phyloP scores from a whole-genome alignment of 1,140 invertebrate genomes.

The Helicoverpa armigera region DNA sequence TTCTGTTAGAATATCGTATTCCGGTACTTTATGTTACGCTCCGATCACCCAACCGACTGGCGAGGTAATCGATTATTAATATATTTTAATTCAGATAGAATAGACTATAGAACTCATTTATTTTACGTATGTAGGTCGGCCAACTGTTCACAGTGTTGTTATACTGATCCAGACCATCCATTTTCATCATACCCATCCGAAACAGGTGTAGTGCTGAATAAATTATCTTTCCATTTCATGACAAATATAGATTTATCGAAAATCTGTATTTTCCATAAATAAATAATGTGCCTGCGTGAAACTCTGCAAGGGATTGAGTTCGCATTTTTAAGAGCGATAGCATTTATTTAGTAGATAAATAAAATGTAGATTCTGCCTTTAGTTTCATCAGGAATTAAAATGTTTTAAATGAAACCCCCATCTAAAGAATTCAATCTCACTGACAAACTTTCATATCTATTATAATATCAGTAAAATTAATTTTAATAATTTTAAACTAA shows the following conservation, averaged over 20 bases:
- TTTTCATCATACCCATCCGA: constrained; percentile 19
- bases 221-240: neutral
- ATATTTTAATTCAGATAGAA: neutral
- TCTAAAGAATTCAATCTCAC: too few species aligned
- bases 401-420: too few species aligned
- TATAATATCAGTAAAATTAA: too few species aligned
- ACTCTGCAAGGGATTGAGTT: neutral
- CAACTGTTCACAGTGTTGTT: constrained; percentile 44
- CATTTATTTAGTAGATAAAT: too few species aligned
- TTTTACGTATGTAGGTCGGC: constrained; percentile 40
- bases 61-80: constrained; percentile 1
- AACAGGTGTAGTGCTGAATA: constrained; percentile 31
- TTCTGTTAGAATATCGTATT: neutral
- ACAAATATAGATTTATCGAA: constrained; percentile 6
- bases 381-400: too few species aligned
- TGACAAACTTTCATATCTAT: too few species aligned
- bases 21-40: neutral
- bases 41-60: neutral
- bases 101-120: constrained; percentile 13
- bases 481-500: too few species aligned
- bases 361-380: too few species aligned
- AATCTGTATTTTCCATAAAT: constrained; percentile 7
- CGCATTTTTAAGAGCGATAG: too few species aligned
- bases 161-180: constrained; percentile 21
- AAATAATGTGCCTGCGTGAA: neutral